A percentile compares a stretch with the other conserved stretches of the same genome.
These are phyloP conservation scores for Chaenogobius annularis DNA, from an alignment of 2,113 vertebrate species.

Conservation along the genomic window DNA sequence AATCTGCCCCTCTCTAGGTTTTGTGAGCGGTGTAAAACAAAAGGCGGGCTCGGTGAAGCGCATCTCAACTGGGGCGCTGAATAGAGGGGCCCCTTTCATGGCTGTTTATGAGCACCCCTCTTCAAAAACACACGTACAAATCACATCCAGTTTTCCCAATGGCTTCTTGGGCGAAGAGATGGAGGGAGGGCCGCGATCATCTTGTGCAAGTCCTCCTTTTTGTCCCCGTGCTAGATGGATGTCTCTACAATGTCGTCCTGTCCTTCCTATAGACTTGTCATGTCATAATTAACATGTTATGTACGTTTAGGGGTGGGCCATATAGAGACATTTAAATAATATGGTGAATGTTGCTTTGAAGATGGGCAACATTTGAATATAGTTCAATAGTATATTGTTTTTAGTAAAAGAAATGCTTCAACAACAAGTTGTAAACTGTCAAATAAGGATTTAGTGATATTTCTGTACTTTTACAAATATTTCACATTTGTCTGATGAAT, in stretches of 20 bases:
- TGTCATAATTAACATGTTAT: conserved; percentile 14
- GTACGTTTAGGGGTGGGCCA: background rate
- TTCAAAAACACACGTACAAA: conserved; percentile 79
- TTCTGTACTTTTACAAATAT: too few species aligned
- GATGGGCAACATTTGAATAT: too few species aligned
- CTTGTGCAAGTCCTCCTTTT: conserved; percentile 41
- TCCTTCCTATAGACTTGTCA: conserved; percentile 35
- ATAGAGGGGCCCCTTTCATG: conserved; percentile 76
- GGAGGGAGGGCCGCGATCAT: conserved; percentile 24
- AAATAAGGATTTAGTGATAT: too few species aligned
- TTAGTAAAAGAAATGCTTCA: too few species aligned
- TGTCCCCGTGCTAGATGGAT: conserved; percentile 41
- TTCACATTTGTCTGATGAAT: too few species aligned
- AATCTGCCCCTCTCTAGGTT: conserved; percentile 58
- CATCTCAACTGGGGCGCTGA: conserved; percentile 68
- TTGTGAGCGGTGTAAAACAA: conserved; percentile 68
- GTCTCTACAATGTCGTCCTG: conserved; percentile 28
- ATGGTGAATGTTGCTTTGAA: too few species aligned
- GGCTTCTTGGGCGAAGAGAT: conserved; percentile 51
- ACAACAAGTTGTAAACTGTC: too few species aligned
- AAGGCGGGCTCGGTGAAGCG: conserved; percentile 68
- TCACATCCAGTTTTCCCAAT: conserved; percentile 71
- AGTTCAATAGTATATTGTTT: too few species aligned
- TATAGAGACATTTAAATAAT: too few species aligned
- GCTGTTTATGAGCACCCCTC: conserved; percentile 76